Evolutionary conservation across 2,113 vertebrate genomes (phyloP), one percentile per base, ranked within the genome.

Genomic region (Pandion haliaetus): DNA sequence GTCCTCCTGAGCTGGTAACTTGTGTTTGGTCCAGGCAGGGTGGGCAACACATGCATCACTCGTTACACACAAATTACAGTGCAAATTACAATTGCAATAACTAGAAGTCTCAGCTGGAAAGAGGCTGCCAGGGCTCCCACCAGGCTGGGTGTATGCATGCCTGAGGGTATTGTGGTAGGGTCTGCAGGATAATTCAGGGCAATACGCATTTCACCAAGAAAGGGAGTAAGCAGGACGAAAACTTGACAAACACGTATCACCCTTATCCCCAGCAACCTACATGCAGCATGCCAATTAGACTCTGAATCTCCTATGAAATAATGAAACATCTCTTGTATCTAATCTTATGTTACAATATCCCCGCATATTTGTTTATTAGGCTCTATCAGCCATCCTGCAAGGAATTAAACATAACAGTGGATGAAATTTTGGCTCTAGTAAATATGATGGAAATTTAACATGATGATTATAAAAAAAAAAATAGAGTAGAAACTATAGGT

Each of bases 191-290:
- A 71, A 62, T 57, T 71, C 29, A 36, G n/a, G 29, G 11, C 3
- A 69, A 80, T 17, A 55, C 12, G 14, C 6, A 7, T 72, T 79
- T 40, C 17, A 32, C 34, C 0, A 2, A 73, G 23, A 16, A 59
- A 8, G 18, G 19, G 13, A 54, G 25, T 17, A 55, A 86, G 17
- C 28, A 84, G 24, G n/a, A 78, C 0, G 0, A 83, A 70, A 83
- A 44, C 10, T 28, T 42, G 16, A n/a, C 9, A 82, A 55, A 70
- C 2, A 3, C 0, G 0, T 42, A 50, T 25, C 6, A 0, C 52
- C 34, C 17, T 61, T 7, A 69, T 17, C 6, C 26, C 11, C 23
- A 52, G 29, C 26, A 93, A 47, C 17, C 21, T 55, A n/a, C n/a
- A 32, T 65, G 45, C 17, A 89, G 40, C 32, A 26, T n/a, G 14